Percentiles rank a stretch among this genome's conserved stretches.
Conservation (phyloP, 1,140 invertebrate species). For the Drosophila saltans region DNA sequence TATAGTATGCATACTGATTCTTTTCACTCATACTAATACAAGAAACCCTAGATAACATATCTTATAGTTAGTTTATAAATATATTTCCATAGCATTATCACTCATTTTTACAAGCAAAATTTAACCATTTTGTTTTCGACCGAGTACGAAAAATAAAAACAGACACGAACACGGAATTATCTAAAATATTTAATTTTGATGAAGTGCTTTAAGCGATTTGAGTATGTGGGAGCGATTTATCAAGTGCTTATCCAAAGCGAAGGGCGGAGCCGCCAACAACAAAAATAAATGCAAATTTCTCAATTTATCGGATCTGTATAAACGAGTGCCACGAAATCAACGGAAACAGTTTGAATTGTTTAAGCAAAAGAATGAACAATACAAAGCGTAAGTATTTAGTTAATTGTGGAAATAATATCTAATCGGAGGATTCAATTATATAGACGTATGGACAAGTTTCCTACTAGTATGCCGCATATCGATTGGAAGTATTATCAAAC, state of each 20-base stretch:
- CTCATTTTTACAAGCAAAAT: not conserved
- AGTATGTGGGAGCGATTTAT: conserved; percentile 60
- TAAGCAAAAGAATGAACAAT: conserved; percentile 43
- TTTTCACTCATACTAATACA: too few relatives aligned
- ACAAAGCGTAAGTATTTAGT: conserved; percentile 51
- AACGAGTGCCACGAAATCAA: conserved; percentile 67
- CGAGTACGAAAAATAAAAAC: not conserved
- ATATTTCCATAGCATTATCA: not conserved
- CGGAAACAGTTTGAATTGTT: conserved; percentile 46
- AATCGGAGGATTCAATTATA: not conserved
- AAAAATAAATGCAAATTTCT: conserved; percentile 20
- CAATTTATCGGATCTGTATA: conserved; percentile 42
- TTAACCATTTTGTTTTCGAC: not conserved
- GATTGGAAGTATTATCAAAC: conserved; percentile 66
- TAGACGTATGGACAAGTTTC: conserved; percentile 61
- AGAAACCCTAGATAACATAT: too few relatives aligned
- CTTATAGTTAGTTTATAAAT: too few relatives aligned
- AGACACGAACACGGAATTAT: not conserved
- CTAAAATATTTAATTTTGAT: conserved; percentile 1
- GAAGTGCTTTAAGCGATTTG: not conserved
- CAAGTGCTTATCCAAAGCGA: conserved; percentile 42
- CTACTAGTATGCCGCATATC: conserved; percentile 54
- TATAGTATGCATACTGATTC: too few relatives aligned
- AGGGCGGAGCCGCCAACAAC: not conserved
- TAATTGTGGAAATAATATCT: not conserved